Base-by-base conservation (phyloP, 2,888 invertebrate genomes). In the Nomada flava region DNA sequence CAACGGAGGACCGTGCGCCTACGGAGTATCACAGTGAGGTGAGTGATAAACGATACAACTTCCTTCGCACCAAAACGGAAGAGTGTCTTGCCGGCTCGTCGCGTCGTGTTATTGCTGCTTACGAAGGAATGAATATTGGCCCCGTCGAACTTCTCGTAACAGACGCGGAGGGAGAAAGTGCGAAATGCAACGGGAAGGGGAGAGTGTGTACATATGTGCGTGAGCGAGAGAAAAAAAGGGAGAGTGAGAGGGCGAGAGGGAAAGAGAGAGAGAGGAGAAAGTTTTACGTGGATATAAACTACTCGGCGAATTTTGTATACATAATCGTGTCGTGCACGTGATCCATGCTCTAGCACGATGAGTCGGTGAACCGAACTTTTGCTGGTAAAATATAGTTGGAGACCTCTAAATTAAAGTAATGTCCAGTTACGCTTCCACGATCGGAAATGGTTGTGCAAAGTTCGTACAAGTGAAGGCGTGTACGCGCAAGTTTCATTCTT, bases 1-100 rank as follows among this genome's bases (percentile, higher is more conserved):
- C 90, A 82, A 89, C 90, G 90, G 87, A 84, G 90, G 88, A 90
- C 85, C 86, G 86, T 83, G 86, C 89, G 83, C 85, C 89, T 76
- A 89, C 90, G 89, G 88, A 89, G 81, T 82, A 85, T 85, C 86
- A 79, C 84, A 86, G 86, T 89, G 92, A 92, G 92, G 92, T 92
- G 92, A 92, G 92, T 92, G 92, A 92, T 91, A 90, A 92, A 90
- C 91, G 89, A 91, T 90, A 90, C 88, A 89, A 91, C 89, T 89
- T 88, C 88, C 89, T 90, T 89, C 90, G 88, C 88, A 87, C 85
- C 86, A 83, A 77, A 63, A 82, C 67, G 73, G 84, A 76, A 74
- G 76, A 80, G 74, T 75, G 82, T 78, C 74, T 83, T 81, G 79
- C 76, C 76, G 71, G 70, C 50, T 79, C 75, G 79, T 82, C 80